Evolutionary conservation across 2,113 vertebrate genomes (phyloP), one percentile per base, ranked within the genome.

Genomic region (Myodes glareolus): DNA sequence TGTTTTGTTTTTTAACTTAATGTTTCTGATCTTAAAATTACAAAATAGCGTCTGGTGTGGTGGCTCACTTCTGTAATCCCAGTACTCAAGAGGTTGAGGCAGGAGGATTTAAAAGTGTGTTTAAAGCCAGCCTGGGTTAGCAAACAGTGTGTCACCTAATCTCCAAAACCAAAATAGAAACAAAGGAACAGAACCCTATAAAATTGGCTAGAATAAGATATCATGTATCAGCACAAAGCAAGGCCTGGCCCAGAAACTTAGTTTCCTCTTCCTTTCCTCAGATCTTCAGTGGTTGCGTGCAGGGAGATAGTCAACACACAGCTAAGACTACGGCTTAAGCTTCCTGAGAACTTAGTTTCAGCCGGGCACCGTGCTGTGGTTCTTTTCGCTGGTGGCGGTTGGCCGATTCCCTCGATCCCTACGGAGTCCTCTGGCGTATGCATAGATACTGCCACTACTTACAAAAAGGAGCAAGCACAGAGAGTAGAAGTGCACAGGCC

Each of bases 21-120:
- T 11, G 4, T 94, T 94, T 92, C 88, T 85, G 80, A 91, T 33
- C 12, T 87, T n/a, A 55, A 88, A 45, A 73, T n/a, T 73, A 73
- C 50, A 73, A 88, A 88, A 73, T 50, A 61, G 52, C 16, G 39
- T 42, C n/a, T 58, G 16, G 27, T 50, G 16, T 75, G 47, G n/a
- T 75, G 70, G 14, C 17, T 75, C 36, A 58, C 13, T 5, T 52
- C 88, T 89, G 13, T 42, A 75, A 47, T 90, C 11, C 73, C 42
- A 77, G 39, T 11, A 77, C 27, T 77, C 42, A 90, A 42, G 5
- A 77, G 31, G 39, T 31, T 45, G 55, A 77, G 55, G 12, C 68
- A 33, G 31, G 88, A 90, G 55, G 55, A 77, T 16, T 10, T n/a
- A n/a, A 63, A 2, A 39, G 13, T 27, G 25, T 25, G 6, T 47